Evolutionary conservation across 2,888 invertebrate genomes (phyloP), one percentile per base, ranked within the genome.

Genomic region (Melieria crassipennis): DNA sequence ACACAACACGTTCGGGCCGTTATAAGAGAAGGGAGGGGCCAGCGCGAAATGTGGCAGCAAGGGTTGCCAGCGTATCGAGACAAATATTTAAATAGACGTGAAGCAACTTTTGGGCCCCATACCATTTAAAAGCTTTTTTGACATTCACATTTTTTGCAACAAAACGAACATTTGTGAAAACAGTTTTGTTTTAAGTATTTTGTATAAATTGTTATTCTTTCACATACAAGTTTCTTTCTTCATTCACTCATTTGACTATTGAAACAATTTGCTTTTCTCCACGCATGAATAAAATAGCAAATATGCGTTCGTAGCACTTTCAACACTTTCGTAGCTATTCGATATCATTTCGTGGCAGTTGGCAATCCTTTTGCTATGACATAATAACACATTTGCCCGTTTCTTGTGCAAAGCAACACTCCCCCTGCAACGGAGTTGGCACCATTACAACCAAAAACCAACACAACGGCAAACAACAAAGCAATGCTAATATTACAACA

Each of bases 381-480:
- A 77, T 80, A 81, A 81, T 79, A 80, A 78, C 80, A 82, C 76
- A 81, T 78, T 81, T 80, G 80, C 79, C 80, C 76, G 79, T 79
- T 81, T 81, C 82, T 30, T 30, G 30, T 30, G 30, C 30, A 30
- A 30, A 79, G 76, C 78, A 69, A 65, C 71, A 63, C 66, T 63
- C 57, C 13, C 57, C 30, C 11, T 46, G 16, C 45, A 75, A 70
- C 75, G 30, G 30, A 30, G 30, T 30, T 30, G 30, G 30, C 72
- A 73, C 68, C 66, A 77, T 67, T 75, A 63, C 75, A 73, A 73
- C 57, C 63, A 52, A 72, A 52, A n/a, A 62, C 47, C 42, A 57
- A 50, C 62, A 67, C 43, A 62, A 16, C 47, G 47, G 65, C 30
- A 64, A 46, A 57, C n/a, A 3, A 46, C 55, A 52, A 52, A 52